phyloP scores from a whole-genome alignment of 1,140 invertebrate species.

The Pissodes strobi region DNA sequence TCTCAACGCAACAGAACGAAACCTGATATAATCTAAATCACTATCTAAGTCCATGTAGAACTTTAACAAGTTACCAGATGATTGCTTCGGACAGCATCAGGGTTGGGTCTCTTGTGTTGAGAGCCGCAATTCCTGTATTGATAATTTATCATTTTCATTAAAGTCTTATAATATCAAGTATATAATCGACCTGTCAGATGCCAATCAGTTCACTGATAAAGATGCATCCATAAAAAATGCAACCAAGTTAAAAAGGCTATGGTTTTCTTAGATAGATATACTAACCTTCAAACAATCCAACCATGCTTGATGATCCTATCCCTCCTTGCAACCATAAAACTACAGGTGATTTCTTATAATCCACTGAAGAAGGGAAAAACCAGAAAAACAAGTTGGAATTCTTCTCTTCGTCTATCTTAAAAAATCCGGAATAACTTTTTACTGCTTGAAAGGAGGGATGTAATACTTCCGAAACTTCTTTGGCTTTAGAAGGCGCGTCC shows the following conservation, averaged over 20 bases:
- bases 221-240: background rate
- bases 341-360: constrained; percentile 61
- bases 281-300: constrained; percentile 65
- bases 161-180: too few species aligned
- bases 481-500: too few species aligned
- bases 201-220: background rate
- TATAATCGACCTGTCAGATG: background rate
- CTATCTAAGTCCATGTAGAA: too few species aligned
- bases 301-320: constrained; percentile 70
- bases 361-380: constrained; percentile 70
- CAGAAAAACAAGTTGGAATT: constrained; percentile 77
- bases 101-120: too few species aligned
- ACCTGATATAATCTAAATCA: too few species aligned
- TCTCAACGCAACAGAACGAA: too few species aligned
- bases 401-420: constrained; percentile 68
- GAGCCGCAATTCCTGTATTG: too few species aligned
- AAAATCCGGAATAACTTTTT: constrained; percentile 65
- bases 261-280: background rate
- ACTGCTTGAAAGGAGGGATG: constrained; percentile 38
- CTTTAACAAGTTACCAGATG: too few species aligned
- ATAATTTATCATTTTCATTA: too few species aligned
- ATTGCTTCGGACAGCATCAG: too few species aligned
- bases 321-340: constrained; percentile 78
- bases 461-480: constrained; percentile 16
- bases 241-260: background rate